Evolutionary conservation across 35 echinoderm and acorn worm genomes (phyloP).

Genomic region (Strongylocentrotus purpuratus): DNA sequence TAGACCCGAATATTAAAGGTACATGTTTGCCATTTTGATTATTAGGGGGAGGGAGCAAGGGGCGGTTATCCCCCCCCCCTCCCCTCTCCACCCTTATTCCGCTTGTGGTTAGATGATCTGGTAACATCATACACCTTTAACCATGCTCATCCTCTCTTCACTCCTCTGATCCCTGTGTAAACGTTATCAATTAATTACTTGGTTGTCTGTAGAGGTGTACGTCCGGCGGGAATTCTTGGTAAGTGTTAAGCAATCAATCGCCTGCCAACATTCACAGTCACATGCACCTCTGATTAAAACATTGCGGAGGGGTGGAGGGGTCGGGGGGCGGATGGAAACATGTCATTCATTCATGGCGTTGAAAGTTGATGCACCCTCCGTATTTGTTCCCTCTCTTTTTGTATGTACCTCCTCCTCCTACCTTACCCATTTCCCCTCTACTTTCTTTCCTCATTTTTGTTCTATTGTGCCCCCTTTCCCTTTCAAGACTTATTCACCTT

Average conservation of each 20-base stretch:
- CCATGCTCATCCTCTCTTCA: neutral
- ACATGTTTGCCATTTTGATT: no score
- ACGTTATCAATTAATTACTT: neutral
- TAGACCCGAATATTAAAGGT: no score
- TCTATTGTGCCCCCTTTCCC: no score
- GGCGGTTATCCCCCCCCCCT: no score
- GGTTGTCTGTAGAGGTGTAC: neutral
- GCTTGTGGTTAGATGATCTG: neutral
- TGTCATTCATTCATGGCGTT: neutral
- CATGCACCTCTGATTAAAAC: conserved; percentile 6
- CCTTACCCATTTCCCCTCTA: neutral
- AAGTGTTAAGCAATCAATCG: conserved; percentile 7
- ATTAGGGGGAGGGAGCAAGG: no score
- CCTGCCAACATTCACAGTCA: neutral
- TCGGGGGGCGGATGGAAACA: neutral
- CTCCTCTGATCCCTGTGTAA: neutral
- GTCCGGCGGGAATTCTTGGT: neutral
- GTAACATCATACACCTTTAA: neutral
- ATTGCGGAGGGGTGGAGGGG: neutral
- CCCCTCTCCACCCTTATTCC: no score
- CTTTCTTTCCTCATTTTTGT: no score
- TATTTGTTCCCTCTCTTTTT: neutral
- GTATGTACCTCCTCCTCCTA: neutral
- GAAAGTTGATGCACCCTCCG: neutral
- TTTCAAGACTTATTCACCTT: no score